These are phyloP conservation scores for Eilema griseolum DNA, from an alignment of 2,888 invertebrate genomes.

Conservation along the genomic window DNA sequence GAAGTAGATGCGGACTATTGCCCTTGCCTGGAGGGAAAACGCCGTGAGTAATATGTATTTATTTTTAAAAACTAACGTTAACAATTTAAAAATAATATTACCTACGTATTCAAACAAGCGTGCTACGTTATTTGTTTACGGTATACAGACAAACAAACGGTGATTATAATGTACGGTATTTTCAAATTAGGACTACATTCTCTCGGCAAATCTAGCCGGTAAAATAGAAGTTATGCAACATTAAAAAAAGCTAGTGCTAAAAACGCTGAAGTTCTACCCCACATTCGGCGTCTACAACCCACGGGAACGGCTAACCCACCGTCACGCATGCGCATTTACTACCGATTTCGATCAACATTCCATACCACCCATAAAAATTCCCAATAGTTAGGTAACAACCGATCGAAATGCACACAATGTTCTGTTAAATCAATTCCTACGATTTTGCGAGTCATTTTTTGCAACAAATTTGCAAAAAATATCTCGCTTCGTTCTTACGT, in stretches of 20 bases:
- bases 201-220: neutral
- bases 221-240: constrained; percentile 12
- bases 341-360: constrained; percentile 55
- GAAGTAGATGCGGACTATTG: too few relatives aligned
- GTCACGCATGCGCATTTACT: constrained; percentile 63
- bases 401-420: constrained; percentile 46
- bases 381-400: constrained; percentile 59
- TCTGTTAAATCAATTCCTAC: constrained; percentile 23
- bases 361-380: constrained; percentile 61
- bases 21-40: too few relatives aligned
- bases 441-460: constrained; percentile 21
- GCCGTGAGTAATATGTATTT: too few relatives aligned
- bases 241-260: neutral
- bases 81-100: neutral
- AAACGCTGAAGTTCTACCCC: constrained; percentile 11
- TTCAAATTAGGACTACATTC: too few relatives aligned
- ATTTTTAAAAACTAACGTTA: too few relatives aligned
- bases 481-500: constrained; percentile 29
- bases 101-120: neutral
- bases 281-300: constrained; percentile 16
- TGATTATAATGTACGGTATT: neutral
- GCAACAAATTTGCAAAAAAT: constrained; percentile 30
- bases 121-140: neutral
- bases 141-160: neutral
- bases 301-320: constrained; percentile 38